Evolutionary conservation across 2,797 vertebrate species (phyloP).

Genomic region (Coregonus ussuriensis): DNA sequence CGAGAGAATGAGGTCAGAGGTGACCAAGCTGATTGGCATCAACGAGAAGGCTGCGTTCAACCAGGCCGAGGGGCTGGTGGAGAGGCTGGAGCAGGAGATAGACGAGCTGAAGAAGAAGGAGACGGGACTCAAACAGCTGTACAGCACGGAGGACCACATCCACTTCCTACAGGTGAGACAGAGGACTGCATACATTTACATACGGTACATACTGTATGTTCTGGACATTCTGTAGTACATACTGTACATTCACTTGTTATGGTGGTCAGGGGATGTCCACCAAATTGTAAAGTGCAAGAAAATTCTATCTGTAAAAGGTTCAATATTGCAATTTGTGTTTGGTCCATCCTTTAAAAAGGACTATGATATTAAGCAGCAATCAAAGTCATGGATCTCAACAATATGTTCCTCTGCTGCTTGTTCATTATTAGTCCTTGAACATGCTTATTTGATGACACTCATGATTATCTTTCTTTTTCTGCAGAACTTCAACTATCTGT

Average conservation of each 20-base stretch:
- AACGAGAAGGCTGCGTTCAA: constrained; percentile 81
- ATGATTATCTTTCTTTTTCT: neutral
- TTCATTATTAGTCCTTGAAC: neutral
- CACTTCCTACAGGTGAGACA: constrained; percentile 76
- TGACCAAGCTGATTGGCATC: constrained; percentile 81
- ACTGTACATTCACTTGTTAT: neutral
- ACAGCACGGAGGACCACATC: constrained; percentile 79
- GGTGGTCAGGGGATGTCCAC: neutral
- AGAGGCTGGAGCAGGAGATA: constrained; percentile 84
- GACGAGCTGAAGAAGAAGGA: constrained; percentile 81
- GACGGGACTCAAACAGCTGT: constrained; percentile 71
- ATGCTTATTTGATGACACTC: neutral
- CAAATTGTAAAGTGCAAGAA: neutral
- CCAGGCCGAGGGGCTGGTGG: constrained; percentile 79
- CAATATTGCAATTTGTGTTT: neutral
- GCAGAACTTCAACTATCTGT: constrained; percentile 84
- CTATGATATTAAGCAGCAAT: neutral
- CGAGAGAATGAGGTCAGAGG: constrained; percentile 83
- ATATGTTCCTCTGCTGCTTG: neutral
- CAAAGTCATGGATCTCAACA: neutral
- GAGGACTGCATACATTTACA: neutral
- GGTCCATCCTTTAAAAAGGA: neutral
- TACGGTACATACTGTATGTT: neutral
- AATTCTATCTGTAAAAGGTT: neutral
- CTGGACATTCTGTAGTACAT: neutral